Evolutionary conservation across 2,113 vertebrate species (phyloP).

Genomic region (Rattus norvegicus): DNA sequence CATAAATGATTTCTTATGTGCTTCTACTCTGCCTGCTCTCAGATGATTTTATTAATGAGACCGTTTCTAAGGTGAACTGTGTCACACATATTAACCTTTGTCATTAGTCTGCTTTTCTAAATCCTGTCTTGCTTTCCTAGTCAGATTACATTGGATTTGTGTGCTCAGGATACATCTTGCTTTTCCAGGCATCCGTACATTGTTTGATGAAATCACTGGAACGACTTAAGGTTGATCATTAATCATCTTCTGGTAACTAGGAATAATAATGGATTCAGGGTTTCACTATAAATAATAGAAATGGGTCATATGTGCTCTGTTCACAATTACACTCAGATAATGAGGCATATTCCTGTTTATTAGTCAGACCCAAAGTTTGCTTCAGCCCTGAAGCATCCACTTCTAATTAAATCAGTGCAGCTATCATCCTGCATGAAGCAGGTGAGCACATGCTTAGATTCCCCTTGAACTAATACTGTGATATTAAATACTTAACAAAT

Average conservation of each 20-base stretch:
- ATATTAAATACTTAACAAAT: slow-evolving; percentile 10
- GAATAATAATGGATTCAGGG: neutral
- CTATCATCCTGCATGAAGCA: neutral
- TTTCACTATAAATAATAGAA: slow-evolving; percentile 33
- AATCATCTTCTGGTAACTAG: slow-evolving; percentile 30
- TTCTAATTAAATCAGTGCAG: neutral
- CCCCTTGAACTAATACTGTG: neutral
- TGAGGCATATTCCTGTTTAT: slow-evolving; percentile 11
- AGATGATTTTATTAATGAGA: slow-evolving; percentile 38
- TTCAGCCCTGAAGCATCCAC: neutral
- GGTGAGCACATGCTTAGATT: neutral
- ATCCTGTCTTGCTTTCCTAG: slow-evolving; percentile 39
- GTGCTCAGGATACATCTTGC: neutral
- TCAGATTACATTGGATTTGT: neutral
- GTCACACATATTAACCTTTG: slow-evolving; percentile 39
- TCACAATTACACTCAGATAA: neutral
- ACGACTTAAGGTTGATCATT: neutral
- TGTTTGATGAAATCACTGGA: neutral
- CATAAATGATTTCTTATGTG: slow-evolving; percentile 31
- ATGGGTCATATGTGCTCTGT: neutral
- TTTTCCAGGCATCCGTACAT: neutral
- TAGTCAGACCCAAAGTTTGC: neutral
- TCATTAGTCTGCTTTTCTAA: slow-evolving; percentile 43
- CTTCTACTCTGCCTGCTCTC: slow-evolving; percentile 67
- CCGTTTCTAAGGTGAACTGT: slow-evolving; percentile 43